Base-by-base conservation (phyloP, 2,797 vertebrate species). In the Decapterus maruadsi region DNA sequence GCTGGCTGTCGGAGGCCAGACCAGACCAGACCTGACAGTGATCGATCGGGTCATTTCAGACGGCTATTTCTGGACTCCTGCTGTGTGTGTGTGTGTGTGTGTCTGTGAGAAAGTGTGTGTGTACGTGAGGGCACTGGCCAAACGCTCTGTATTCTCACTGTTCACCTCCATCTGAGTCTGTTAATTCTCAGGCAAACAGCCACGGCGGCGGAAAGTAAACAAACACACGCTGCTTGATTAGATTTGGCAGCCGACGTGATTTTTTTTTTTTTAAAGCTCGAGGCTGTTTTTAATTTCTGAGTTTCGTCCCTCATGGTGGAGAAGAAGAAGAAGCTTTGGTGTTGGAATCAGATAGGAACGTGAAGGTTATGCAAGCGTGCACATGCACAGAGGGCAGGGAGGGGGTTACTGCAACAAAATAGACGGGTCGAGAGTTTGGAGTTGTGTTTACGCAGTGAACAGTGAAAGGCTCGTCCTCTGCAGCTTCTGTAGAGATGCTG, bases 1-100 rank as follows among this genome's bases (percentile, higher is more conserved):
- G 64, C 81, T 81, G 62, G 62, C 81, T 79, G 84, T 88, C 83
- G 50, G 56, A 62, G 85, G 78, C 77, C 72, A 55, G 85, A 80
- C 77, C 72, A 55, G 72, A 69, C 68, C 80, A 70, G 72, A 72
- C 76, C 17, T 77, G 87, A 87, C 88, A 80, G 78, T 91, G 92
- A 94, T 92, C 53, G 77, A 91, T 91, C 56, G 54, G 80, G 78
- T 90, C 83, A 72, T 91, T 92, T 93, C 78, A 75, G 31, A 65
- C 42, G 43, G 79, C 88, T 93, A 91, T 92, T 91, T 92, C 54
- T 82, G 80, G 79, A 84, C 72, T 51, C 12, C 8, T 59, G 14
- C 1, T 54, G 43, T 75, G 77, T 46, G 8, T 78, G 50, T 65
- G 68, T 75, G n/a, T 3, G 11, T 31, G 6, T 20, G 26, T 36